Percentiles rank a stretch among this genome's conserved stretches.
Conservation (phyloP, 2,113 vertebrate species). For the Notothenia rossii region DNA sequence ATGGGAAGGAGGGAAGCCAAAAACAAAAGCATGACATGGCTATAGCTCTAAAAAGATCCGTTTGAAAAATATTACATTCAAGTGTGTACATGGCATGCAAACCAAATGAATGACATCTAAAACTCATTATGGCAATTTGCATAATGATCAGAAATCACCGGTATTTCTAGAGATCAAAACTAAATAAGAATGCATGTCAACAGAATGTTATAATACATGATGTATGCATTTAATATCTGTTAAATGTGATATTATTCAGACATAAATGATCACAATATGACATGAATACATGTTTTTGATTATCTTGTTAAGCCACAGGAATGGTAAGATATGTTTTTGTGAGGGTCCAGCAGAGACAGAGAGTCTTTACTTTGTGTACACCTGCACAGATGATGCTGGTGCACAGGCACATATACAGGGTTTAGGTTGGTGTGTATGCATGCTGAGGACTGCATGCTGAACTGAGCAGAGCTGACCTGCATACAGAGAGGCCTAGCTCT, state of each 20-base stretch:
- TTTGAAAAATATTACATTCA: background rate
- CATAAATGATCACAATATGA: background rate
- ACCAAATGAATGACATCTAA: background rate
- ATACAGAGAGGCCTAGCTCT: conserved; percentile 69
- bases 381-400: conserved; percentile 15
- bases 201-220: background rate
- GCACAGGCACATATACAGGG: conserved; percentile 26
- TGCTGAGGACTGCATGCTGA: conserved; percentile 56
- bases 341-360: background rate
- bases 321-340: background rate
- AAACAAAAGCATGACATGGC: background rate
- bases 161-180: background rate
- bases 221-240: too few species aligned
- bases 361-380: conserved; percentile 8
- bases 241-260: background rate
- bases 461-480: conserved; percentile 67
- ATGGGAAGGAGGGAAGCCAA: background rate
- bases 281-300: background rate
- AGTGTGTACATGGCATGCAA: background rate
- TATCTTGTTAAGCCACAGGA: background rate
- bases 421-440: conserved; percentile 41
- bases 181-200: background rate
- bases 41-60: background rate
- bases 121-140: background rate
- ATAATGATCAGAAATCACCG: background rate